A percentile compares a stretch with the other conserved stretches of the same genome.
phyloP scores from a whole-genome alignment of 2,113 vertebrate genomes.

The Neoarius graeffei region DNA sequence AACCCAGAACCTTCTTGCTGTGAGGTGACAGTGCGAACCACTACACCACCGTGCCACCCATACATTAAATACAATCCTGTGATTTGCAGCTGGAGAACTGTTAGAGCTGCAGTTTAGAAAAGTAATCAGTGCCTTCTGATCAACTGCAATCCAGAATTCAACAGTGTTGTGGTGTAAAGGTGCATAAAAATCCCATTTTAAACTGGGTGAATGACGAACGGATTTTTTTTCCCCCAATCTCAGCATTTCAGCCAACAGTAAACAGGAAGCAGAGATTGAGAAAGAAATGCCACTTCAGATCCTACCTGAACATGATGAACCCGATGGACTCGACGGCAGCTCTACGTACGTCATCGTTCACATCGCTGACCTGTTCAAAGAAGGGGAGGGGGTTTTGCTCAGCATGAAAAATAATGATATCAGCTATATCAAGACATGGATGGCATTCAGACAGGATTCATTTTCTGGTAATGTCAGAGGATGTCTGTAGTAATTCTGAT shows the following conservation, averaged over 20 bases:
- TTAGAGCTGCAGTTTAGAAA: not conserved
- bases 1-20: no score
- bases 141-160: not conserved
- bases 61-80: not conserved
- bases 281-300: not conserved
- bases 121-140: not conserved
- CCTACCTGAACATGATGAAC: slow-evolving; percentile 98
- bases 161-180: not conserved
- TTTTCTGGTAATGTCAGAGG: not conserved
- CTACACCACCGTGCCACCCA: no score
- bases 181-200: not conserved
- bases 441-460: not conserved
- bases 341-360: slow-evolving; percentile 95
- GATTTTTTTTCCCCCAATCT: not conserved
- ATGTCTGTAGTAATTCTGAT: not conserved
- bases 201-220: not conserved
- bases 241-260: not conserved
- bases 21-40: no score
- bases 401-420: not conserved
- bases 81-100: not conserved
- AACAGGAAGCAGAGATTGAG: not conserved
- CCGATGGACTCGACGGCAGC: slow-evolving; percentile 98
- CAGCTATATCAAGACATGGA: not conserved
- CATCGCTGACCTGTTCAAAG: slow-evolving; percentile 87
- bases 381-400: not conserved